Conservation (phyloP, 2,888 invertebrate species). For the Hoplodrina blanda region DNA sequence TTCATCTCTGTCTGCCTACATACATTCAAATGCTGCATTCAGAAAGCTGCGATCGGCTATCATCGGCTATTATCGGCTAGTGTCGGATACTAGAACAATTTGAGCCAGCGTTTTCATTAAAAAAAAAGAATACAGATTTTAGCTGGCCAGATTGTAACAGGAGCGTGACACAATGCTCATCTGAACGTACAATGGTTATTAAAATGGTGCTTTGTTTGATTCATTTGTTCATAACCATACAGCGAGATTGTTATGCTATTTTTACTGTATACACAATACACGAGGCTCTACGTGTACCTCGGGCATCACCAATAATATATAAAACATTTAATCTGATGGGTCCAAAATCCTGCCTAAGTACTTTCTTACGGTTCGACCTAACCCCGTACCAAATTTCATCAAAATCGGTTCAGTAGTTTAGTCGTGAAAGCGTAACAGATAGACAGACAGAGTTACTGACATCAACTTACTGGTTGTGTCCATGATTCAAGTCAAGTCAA, state of each 20-base stretch:
- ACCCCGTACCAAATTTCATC: no score
- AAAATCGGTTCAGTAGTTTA: no score
- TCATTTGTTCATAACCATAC: not conserved
- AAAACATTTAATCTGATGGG: no score
- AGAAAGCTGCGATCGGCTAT: constrained; percentile 4
- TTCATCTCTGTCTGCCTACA: constrained; percentile 44
- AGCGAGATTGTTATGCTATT: no score
- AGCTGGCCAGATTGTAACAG: not conserved
- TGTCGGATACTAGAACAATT: constrained; percentile 10
- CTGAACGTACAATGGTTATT: not conserved
- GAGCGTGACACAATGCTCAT: not conserved
- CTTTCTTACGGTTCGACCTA: no score
- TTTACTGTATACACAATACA: no score
- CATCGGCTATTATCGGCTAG: constrained; percentile 1
- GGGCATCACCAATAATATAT: no score
- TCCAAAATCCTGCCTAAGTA: no score
- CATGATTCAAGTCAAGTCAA: not conserved
- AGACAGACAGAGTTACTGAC: no score
- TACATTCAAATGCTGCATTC: not conserved
- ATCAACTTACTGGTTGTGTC: not conserved
- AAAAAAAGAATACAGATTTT: not conserved
- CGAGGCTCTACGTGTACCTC: no score
- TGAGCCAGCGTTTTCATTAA: not conserved
- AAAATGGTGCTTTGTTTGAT: not conserved
- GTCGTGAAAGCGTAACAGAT: no score